phyloP scores from a whole-genome alignment of 2,888 invertebrate genomes.

The Sminthurides aquaticus region DNA sequence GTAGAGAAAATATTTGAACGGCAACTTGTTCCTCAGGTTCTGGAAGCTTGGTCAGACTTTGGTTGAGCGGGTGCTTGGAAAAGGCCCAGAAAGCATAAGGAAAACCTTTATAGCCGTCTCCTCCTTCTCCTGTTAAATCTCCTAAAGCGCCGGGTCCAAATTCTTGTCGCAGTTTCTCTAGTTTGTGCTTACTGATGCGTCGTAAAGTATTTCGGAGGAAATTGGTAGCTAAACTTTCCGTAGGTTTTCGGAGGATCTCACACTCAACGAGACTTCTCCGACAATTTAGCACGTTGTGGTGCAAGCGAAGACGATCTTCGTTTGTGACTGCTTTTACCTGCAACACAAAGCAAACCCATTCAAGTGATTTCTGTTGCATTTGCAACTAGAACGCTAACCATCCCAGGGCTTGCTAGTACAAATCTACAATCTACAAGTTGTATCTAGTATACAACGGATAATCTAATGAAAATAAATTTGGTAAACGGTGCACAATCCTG shows the following conservation, averaged over 20 bases:
- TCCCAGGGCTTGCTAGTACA: neutral
- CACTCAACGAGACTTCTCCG: conserved; percentile 74
- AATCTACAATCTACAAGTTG: too few relatives aligned
- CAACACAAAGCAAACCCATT: conserved; percentile 22
- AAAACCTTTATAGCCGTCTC: conserved; percentile 80
- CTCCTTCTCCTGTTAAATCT: conserved; percentile 53
- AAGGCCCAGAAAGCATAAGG: conserved; percentile 85
- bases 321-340: conserved; percentile 65
- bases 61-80: conserved; percentile 67
- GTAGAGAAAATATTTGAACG: conserved; percentile 77
- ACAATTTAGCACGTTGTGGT: conserved; percentile 77
- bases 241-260: conserved; percentile 71
- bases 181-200: conserved; percentile 62
- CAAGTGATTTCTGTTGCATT: too few relatives aligned
- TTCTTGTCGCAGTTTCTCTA: conserved; percentile 67
- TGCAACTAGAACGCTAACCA: neutral
- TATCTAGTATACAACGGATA: too few relatives aligned
- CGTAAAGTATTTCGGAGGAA: conserved; percentile 82
- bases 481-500: too few relatives aligned
- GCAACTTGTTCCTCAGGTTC: conserved; percentile 81
- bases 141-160: conserved; percentile 53
- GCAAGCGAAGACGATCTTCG: conserved; percentile 76
- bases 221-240: conserved; percentile 67
- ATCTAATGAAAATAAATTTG: too few relatives aligned
- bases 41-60: conserved; percentile 73